phyloP scores from a whole-genome alignment of 2,888 invertebrate species.

The Plutella xylostella region DNA sequence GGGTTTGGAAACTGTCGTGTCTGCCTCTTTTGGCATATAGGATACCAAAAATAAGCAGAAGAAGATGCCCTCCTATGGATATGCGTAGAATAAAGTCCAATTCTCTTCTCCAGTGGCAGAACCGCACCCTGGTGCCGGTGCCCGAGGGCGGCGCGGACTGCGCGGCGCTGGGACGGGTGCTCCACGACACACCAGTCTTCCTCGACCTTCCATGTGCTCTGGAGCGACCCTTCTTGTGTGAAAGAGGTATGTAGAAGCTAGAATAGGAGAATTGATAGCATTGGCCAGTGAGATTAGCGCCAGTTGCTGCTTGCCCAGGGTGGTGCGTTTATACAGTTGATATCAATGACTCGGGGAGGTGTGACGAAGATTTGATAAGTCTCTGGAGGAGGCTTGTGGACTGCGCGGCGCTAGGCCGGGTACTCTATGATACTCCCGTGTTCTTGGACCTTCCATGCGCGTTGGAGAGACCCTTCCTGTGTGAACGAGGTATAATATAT shows the following conservation, averaged over 20 bases:
- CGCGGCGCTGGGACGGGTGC: slow-evolving; percentile 56
- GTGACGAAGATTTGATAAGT: no score
- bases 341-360: no score
- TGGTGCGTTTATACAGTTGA: no score
- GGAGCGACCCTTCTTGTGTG: slow-evolving; percentile 60
- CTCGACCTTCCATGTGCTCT: slow-evolving; percentile 61
- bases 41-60: no score
- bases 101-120: slow-evolving; percentile 40
- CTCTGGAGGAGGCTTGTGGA: no score
- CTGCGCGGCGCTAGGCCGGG: slow-evolving; percentile 61
- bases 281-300: no score
- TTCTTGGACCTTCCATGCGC: slow-evolving; percentile 64
- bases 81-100: no score
- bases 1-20: neutral
- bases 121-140: slow-evolving; percentile 50
- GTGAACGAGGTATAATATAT: slow-evolving; percentile 63
- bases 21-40: no score
- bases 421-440: slow-evolving; percentile 58
- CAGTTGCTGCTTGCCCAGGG: no score
- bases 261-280: no score
- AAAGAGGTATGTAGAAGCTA: slow-evolving; percentile 47
- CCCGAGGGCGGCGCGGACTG: slow-evolving; percentile 58
- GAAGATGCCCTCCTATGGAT: no score
- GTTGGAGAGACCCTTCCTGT: slow-evolving; percentile 57
- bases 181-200: slow-evolving; percentile 63